Conservation (phyloP, 2,888 invertebrate genomes). For the Gastracanthus pulcherrimus region DNA sequence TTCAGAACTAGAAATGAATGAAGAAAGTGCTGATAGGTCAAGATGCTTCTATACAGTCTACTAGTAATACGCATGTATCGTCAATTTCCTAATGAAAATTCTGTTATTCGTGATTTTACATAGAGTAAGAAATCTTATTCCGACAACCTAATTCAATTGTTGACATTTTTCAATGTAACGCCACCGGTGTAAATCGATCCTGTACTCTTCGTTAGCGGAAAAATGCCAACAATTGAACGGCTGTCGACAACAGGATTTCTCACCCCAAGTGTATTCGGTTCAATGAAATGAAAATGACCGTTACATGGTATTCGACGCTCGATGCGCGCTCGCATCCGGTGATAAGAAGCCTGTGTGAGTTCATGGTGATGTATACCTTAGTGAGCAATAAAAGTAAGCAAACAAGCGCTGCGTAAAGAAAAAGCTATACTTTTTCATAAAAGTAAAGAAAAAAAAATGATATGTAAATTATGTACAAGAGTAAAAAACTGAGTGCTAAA, state of each 20-base stretch:
- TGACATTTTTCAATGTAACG: constrained; percentile 47
- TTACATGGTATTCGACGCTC: constrained; percentile 49
- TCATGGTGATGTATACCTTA: background rate
- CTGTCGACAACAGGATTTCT: constrained; percentile 55
- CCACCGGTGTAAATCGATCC: background rate
- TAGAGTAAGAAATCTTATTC: constrained; percentile 57
- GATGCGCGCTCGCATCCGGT: background rate
- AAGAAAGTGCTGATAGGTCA: constrained; percentile 30
- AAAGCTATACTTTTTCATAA: constrained; percentile 7
- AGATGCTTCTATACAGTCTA: constrained; percentile 43
- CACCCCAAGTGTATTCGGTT: constrained; percentile 26
- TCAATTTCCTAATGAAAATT: constrained; percentile 9
- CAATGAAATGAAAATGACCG: constrained; percentile 38
- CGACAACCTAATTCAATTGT: constrained; percentile 54
- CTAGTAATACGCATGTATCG: constrained; percentile 50
- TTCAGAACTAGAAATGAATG: constrained; percentile 7
- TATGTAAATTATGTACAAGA: constrained; percentile 28
- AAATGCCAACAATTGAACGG: constrained; percentile 53
- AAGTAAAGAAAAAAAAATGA: background rate
- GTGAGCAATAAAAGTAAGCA: constrained; percentile 31
- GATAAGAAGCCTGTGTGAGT: constrained; percentile 10
- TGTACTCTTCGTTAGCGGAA: constrained; percentile 14
- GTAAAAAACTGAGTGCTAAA: constrained; percentile 38
- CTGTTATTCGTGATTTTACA: constrained; percentile 56
- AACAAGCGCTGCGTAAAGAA: constrained; percentile 37